phyloP scores from a whole-genome alignment of 23 tunicate species.

The Trididemnum miniatum region DNA sequence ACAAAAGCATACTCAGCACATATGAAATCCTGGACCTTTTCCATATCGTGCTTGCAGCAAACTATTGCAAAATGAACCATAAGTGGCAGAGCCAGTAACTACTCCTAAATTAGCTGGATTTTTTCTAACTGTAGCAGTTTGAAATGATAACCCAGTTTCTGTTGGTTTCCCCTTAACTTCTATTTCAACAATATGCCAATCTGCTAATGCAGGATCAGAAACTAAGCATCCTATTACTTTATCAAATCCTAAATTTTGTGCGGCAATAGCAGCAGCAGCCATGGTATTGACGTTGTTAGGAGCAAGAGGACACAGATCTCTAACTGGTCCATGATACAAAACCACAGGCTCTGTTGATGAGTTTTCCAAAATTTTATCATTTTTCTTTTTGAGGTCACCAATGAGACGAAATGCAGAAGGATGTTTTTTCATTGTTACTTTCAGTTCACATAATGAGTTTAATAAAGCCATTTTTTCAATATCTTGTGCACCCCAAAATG shows the following conservation, averaged over 20 bases:
- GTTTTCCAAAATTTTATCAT: constrained; percentile 18
- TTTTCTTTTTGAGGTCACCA: constrained; percentile 28
- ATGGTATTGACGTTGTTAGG: constrained; percentile 95
- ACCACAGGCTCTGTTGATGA: constrained; percentile 25
- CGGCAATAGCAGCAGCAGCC: constrained; percentile 89
- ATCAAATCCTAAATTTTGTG: constrained; percentile 73
- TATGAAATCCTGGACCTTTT: constrained; percentile 59
- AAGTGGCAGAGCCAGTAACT: constrained; percentile 85
- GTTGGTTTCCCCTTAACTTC: constrained; percentile 54
- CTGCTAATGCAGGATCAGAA: constrained; percentile 44
- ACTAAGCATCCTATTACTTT: constrained; percentile 59
- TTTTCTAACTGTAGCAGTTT: constrained; percentile 43
- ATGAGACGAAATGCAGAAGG: constrained; percentile 58
- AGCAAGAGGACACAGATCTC: constrained; percentile 80
- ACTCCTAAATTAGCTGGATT: constrained; percentile 77
- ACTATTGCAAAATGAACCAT: constrained; percentile 71
- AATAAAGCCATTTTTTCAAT: constrained; percentile 75
- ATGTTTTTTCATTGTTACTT: constrained; percentile 92
- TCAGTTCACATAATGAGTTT: constrained; percentile 35
- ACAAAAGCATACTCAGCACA: constrained; percentile 39
- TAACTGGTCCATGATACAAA: constrained; percentile 65
- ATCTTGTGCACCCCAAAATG: constrained; percentile 92
- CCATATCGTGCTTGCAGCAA: constrained; percentile 40
- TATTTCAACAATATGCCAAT: constrained; percentile 83
- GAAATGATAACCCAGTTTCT: constrained; percentile 40